Conservation (phyloP, 1,140 invertebrate genomes). For the Mycetomoellerius zeteki region DNA sequence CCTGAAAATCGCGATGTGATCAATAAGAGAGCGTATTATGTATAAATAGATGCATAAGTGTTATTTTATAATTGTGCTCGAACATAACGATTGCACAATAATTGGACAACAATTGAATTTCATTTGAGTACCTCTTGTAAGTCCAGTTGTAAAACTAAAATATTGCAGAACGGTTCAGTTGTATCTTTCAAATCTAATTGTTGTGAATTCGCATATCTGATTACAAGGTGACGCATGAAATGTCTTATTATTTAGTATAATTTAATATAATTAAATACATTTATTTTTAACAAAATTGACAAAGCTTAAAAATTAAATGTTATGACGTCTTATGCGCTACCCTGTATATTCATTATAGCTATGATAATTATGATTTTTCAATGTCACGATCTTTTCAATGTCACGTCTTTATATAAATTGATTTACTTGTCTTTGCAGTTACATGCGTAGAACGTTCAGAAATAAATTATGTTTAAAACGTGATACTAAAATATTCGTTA, state of each 20-base stretch:
- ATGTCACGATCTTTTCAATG: no score
- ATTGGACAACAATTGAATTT: not conserved
- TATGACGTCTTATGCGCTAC: no score
- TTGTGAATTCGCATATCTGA: not conserved
- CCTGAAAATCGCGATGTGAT: not conserved
- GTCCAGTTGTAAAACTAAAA: not conserved
- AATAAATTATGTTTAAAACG: not conserved
- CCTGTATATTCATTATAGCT: not conserved
- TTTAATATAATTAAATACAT: no score
- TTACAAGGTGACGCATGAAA: no score
- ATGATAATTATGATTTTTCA: not conserved
- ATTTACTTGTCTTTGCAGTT: not conserved
- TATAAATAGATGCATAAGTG: not conserved
- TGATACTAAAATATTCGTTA: conserved; percentile 17
- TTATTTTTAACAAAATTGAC: no score
- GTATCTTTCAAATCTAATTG: not conserved
- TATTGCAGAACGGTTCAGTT: not conserved
- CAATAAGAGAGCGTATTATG: not conserved
- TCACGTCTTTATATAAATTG: not conserved
- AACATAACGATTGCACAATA: not conserved
- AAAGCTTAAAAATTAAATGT: no score
- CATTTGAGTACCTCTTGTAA: not conserved
- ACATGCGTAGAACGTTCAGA: not conserved
- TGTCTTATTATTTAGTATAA: no score
- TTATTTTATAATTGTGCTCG: conserved; percentile 6